These are phyloP conservation scores for Gonioctena quinquepunctata DNA, from an alignment of 1,140 invertebrate genomes.

Conservation along the genomic window DNA sequence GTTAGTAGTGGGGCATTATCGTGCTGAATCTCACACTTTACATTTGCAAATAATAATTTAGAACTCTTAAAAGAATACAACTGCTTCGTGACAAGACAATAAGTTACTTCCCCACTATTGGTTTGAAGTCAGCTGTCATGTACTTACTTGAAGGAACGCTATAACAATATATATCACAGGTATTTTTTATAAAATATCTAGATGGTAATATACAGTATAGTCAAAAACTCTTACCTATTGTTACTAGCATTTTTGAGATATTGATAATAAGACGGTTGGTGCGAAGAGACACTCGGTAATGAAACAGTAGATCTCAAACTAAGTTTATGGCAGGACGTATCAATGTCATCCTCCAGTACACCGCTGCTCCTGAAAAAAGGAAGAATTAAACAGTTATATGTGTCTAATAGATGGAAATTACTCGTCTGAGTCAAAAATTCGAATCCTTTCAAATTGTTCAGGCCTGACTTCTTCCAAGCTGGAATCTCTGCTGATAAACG, in stretches of 20 bases:
- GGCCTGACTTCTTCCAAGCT: constrained; percentile 64
- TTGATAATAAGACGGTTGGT: constrained; percentile 18
- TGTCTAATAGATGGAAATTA: constrained; percentile 36
- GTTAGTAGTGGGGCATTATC: no score
- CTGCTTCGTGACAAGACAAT: no score
- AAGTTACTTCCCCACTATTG: no score
- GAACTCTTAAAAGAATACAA: no score
- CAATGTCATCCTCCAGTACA: constrained; percentile 62
- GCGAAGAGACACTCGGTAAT: constrained; percentile 40
- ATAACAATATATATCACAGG: no score
- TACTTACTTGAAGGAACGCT: no score
- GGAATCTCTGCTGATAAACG: constrained; percentile 59
- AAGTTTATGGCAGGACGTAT: constrained; percentile 47
- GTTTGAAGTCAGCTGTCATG: no score
- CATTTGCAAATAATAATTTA: no score
- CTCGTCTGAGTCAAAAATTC: constrained; percentile 52
- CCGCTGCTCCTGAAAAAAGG: constrained; percentile 60
- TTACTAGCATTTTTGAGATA: constrained; percentile 17
- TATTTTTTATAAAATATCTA: no score
- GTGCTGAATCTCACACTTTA: no score
- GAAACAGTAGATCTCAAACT: constrained; percentile 46
- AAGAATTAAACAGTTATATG: not conserved
- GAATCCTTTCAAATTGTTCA: constrained; percentile 21
- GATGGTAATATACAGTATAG: no score
- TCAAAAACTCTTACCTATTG: constrained; percentile 7